Conservation (phyloP, 92 coral and sea anemone species). For the Diadumene lineata region DNA sequence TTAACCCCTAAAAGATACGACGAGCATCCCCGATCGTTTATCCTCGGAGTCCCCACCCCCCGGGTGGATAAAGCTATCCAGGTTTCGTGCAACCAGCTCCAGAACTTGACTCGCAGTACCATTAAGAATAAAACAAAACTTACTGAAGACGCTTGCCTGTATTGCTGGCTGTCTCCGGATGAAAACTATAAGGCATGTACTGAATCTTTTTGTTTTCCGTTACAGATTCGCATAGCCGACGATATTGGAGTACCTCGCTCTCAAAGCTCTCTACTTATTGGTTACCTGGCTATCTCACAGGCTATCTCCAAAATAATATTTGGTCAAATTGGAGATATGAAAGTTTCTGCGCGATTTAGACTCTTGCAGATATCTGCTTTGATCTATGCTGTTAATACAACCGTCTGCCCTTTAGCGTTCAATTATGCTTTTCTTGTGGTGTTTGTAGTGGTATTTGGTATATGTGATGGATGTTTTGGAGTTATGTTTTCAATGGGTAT, state of each 20-base stretch:
- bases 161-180: no score
- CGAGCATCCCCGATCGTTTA: no score
- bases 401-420: slow-evolving; percentile 53
- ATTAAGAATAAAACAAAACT: no score
- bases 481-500: slow-evolving; percentile 84
- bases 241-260: slow-evolving; percentile 68
- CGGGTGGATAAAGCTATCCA: no score
- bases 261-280: slow-evolving; percentile 68
- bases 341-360: slow-evolving; percentile 41
- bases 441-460: slow-evolving; percentile 70
- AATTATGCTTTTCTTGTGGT: slow-evolving; percentile 53
- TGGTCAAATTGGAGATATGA: slow-evolving; percentile 64
- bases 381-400: slow-evolving; percentile 48
- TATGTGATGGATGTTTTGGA: slow-evolving; percentile 77
- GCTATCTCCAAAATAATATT: slow-evolving; percentile 61
- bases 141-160: no score
- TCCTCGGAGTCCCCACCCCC: no score
- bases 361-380: slow-evolving; percentile 58
- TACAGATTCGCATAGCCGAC: slow-evolving; percentile 70
- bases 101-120: no score
- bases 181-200: no score
- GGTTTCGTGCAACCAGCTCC: no score
- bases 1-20: no score
- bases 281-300: slow-evolving; percentile 74
- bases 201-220: no score